phyloP scores from a whole-genome alignment of 2,113 vertebrate genomes.

The Ageneiosus marmoratus region DNA sequence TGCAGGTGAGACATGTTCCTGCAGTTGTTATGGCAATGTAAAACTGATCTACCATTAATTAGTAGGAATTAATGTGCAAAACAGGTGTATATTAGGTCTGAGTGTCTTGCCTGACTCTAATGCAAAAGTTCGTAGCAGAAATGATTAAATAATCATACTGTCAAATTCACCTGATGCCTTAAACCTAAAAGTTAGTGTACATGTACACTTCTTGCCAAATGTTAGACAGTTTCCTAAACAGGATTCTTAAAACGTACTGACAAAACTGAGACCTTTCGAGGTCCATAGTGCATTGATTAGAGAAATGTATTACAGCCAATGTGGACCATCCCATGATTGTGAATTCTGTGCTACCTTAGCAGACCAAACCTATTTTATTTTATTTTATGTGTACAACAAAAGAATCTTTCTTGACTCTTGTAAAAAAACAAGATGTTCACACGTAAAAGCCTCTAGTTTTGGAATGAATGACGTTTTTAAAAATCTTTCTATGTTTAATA shows the following conservation, averaged over 20 bases:
- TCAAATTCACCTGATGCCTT: background rate
- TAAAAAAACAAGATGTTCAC: conserved; percentile 45
- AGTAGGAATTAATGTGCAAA: conserved; percentile 4
- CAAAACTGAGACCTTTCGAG: background rate
- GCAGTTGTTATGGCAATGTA: background rate
- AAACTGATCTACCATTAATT: background rate
- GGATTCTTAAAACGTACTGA: background rate
- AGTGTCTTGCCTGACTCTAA: background rate
- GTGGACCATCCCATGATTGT: background rate
- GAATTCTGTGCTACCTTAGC: background rate
- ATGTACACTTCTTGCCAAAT: background rate
- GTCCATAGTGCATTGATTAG: background rate
- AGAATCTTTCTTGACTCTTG: conserved; percentile 10
- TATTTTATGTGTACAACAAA: conserved; percentile 38
- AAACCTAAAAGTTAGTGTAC: conserved; percentile 1
- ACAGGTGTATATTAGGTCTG: background rate
- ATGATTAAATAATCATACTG: background rate
- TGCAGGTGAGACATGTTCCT: background rate
- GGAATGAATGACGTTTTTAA: conserved; percentile 62
- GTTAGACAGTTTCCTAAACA: background rate
- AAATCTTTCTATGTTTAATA: conserved; percentile 62
- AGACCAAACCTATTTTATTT: conserved; percentile 21
- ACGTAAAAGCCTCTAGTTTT: conserved; percentile 55
- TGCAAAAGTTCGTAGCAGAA: background rate
- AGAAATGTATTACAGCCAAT: background rate